Percentiles rank a stretch among this genome's conserved stretches.
Conservation (phyloP, 2,888 invertebrate species). For the Apantesis nais region DNA sequence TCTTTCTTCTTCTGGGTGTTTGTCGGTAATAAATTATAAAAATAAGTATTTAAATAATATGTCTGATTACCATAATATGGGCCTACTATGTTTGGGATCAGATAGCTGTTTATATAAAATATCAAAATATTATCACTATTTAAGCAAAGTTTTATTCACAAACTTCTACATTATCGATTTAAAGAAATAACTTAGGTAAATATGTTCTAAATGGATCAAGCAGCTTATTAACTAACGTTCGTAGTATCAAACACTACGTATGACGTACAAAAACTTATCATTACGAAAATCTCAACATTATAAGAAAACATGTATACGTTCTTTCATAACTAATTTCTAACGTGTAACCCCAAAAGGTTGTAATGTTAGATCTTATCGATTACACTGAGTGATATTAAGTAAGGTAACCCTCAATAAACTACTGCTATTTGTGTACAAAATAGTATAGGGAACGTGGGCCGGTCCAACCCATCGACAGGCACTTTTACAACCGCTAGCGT, state of each 20-base stretch:
- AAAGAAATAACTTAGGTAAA: neutral
- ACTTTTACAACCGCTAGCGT: constrained; percentile 72
- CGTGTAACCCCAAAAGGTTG: constrained; percentile 1
- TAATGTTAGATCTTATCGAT: constrained; percentile 14
- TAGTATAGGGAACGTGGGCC: constrained; percentile 39
- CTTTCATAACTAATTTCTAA: constrained; percentile 4
- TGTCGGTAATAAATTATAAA: too few species aligned
- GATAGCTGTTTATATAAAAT: too few species aligned
- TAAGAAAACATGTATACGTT: neutral
- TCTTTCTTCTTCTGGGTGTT: neutral
- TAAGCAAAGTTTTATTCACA: neutral
- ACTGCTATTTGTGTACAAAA: constrained; percentile 48
- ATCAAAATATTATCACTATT: neutral
- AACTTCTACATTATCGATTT: neutral
- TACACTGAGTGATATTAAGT: constrained; percentile 17
- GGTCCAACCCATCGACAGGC: constrained; percentile 51
- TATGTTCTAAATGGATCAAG: neutral
- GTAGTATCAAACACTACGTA: neutral
- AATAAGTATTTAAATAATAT: too few species aligned
- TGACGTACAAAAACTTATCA: neutral
- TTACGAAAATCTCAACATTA: neutral
- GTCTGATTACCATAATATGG: neutral
- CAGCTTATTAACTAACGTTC: neutral
- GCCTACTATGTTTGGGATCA: neutral
- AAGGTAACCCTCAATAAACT: constrained; percentile 39